Evolutionary conservation across 2,888 invertebrate genomes (phyloP).

Genomic region (Fissipunctia ypsillon): DNA sequence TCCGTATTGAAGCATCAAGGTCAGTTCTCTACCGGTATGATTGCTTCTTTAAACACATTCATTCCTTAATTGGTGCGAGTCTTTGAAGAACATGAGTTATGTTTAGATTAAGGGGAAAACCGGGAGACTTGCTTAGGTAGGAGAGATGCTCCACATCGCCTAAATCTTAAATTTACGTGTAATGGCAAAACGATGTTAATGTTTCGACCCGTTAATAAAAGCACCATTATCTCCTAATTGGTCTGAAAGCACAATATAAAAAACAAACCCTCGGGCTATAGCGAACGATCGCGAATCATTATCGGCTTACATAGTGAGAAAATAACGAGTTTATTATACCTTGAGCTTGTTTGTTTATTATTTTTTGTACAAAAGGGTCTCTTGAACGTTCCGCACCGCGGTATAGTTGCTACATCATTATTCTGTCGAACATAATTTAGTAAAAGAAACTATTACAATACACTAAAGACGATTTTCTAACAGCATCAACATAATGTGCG

Average conservation of each 20-base stretch:
- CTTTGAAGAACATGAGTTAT: not conserved
- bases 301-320: slow-evolving; percentile 14
- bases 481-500: not conserved
- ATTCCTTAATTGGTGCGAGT: not conserved
- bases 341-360: slow-evolving; percentile 1
- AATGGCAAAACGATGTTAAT: not conserved
- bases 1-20: slow-evolving; percentile 1
- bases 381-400: slow-evolving; percentile 9
- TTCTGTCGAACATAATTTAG: slow-evolving; percentile 39
- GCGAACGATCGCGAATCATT: slow-evolving; percentile 26
- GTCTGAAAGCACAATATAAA: slow-evolving; percentile 11
- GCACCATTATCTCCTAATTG: slow-evolving; percentile 12
- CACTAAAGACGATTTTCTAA: not conserved
- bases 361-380: slow-evolving; percentile 19
- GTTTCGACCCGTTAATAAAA: slow-evolving; percentile 8
- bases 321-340: slow-evolving; percentile 21
- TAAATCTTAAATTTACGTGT: not conserved
- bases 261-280: not conserved
- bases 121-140: not conserved
- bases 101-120: too few relatives aligned
- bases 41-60: not conserved
- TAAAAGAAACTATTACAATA: not conserved
- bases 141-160: not conserved
- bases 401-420: not conserved
- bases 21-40: not conserved